Evolutionary conservation across 2,113 vertebrate species (phyloP).

Genomic region (Clarias macrocephalus): DNA sequence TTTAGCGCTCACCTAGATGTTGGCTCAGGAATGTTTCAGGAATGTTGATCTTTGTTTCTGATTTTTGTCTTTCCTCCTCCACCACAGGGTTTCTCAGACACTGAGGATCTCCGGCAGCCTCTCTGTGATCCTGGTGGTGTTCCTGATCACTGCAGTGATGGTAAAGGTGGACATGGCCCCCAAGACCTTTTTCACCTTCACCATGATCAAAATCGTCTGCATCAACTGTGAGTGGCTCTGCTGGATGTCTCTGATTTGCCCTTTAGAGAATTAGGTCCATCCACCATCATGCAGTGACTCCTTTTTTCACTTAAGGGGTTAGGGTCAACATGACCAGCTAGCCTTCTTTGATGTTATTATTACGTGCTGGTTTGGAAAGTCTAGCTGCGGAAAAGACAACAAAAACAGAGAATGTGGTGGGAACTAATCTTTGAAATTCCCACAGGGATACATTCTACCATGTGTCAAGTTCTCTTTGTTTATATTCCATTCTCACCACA

Average conservation of each 20-base stretch:
- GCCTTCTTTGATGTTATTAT: slow-evolving; percentile 57
- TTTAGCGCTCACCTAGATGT: neutral
- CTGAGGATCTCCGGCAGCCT: slow-evolving; percentile 84
- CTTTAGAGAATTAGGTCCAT: neutral
- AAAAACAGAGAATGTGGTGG: slow-evolving; percentile 8
- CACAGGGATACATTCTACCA: neutral
- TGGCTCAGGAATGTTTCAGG: slow-evolving; percentile 12
- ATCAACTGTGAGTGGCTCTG: slow-evolving; percentile 87
- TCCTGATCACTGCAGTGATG: slow-evolving; percentile 82
- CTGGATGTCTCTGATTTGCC: neutral
- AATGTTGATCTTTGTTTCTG: neutral
- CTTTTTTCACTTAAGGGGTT: slow-evolving; percentile 33
- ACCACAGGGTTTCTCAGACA: slow-evolving; percentile 85
- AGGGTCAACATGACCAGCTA: slow-evolving; percentile 24
- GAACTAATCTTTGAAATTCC: slow-evolving; percentile 1
- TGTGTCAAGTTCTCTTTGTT: neutral
- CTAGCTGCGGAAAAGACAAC: slow-evolving; percentile 5
- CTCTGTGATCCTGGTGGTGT: slow-evolving; percentile 85
- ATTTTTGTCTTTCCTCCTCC: neutral
- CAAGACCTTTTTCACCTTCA: slow-evolving; percentile 84
- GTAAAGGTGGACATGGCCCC: slow-evolving; percentile 82
- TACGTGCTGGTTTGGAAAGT: slow-evolving; percentile 45
- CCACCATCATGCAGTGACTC: slow-evolving; percentile 41
- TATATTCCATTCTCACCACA: neutral
- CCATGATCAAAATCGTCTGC: slow-evolving; percentile 91